Base-by-base conservation (phyloP, 2,797 vertebrate species). In the Hippoglossus hippoglossus region DNA sequence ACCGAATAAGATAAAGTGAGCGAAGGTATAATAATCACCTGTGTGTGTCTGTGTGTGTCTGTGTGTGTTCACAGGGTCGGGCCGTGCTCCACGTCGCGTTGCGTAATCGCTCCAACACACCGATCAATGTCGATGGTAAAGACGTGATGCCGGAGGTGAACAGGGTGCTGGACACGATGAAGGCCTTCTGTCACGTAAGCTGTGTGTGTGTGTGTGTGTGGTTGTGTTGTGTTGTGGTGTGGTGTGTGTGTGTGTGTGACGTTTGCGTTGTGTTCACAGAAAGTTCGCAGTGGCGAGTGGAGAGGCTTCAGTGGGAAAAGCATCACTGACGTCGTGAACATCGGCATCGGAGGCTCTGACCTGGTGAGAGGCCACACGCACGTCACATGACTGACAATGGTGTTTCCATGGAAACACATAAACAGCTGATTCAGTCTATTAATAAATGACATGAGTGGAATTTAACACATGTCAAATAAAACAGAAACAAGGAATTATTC, bases 291-390 rank as follows among this genome's bases (percentile, higher is more conserved):
- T 0, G 97, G 98, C 0, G 96, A 97, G 8, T 99, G 98, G 98
- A 98, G 98, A 76, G 98, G 98, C 31, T 98, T 96, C 92, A 95
- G 93, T 0, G 97, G 97, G 5, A 98, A 96, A 72, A 47, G 95
- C 75, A 98, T 99, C 85, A 97, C 94, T 0, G 97, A 99, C 2
- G 93, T 99, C 4, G 95, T 99, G 79, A 99, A 99, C 79, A 91
- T 99, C 2, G 98, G 98, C 50, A 99, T 99, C 5, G 98, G 97
- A 0, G 98, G 98, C 62, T 99, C 98, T 3, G 98, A 99, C 85
- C 90, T 99, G 97, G 98, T 99, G 85, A 95, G 63, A 4, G n/a
- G 4, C 16, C 7, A 11, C 9, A 46, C 24, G 4, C 51, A n/a
- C 18, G n/a, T 51, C 21, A 53, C 11, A 41, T 46, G 39, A 41